A percentile compares a stretch with the other conserved stretches of the same genome.
phyloP scores from a whole-genome alignment of 1,140 invertebrate species.

The Periplaneta americana region DNA sequence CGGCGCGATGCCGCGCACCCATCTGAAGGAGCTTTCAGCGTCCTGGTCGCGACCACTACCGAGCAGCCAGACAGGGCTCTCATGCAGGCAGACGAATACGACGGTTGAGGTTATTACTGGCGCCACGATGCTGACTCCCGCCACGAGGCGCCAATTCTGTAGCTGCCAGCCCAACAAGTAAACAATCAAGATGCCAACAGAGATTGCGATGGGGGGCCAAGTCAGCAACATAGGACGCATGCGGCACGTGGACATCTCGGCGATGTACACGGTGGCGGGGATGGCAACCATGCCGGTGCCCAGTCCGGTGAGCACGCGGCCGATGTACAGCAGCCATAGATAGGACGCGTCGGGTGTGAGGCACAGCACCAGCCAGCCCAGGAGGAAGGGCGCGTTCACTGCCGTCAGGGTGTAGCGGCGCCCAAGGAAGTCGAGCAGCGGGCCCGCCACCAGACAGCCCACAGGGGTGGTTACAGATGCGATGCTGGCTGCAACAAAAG shows the following conservation, averaged over 20 bases:
- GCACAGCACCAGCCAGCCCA: conserved; percentile 50
- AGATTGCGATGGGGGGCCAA: neutral
- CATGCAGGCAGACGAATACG: neutral
- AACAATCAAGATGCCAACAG: neutral
- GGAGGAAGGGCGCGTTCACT: conserved; percentile 43
- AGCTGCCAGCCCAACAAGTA: neutral
- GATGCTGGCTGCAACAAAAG: conserved; percentile 35
- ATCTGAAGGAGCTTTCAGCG: neutral
- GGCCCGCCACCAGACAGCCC: conserved; percentile 44
- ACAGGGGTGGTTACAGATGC: conserved; percentile 42
- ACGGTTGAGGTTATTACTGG: neutral
- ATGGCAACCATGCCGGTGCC: neutral
- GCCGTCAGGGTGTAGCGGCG: conserved; percentile 44
- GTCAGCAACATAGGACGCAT: neutral
- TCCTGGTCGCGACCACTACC: neutral
- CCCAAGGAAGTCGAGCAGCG: conserved; percentile 51
- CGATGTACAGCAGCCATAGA: conserved; percentile 36
- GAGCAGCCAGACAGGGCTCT: neutral
- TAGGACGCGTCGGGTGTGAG: no score
- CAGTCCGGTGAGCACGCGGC: neutral
- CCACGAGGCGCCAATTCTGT: neutral
- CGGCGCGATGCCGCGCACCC: neutral
- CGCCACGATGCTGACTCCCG: neutral
- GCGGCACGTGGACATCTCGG: neutral
- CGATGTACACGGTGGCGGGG: conserved; percentile 5